Evolutionary conservation across 2,888 invertebrate species (phyloP).

Genomic region (Archips xylosteana): DNA sequence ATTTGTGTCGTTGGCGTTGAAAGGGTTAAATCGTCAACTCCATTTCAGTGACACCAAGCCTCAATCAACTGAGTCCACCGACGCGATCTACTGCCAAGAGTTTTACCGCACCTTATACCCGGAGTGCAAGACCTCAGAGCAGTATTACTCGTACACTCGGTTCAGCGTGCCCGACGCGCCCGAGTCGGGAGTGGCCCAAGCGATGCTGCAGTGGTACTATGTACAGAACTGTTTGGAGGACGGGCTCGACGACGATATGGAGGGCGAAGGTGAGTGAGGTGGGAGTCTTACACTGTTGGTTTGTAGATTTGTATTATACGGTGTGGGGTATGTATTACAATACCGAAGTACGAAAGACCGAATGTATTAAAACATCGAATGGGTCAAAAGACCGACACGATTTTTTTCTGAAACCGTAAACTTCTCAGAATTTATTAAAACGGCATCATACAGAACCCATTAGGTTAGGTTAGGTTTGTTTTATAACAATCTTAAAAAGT

Average conservation of each 20-base stretch:
- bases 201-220: slow-evolving; percentile 69
- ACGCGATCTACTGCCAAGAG: slow-evolving; percentile 63
- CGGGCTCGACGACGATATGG: slow-evolving; percentile 50
- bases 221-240: slow-evolving; percentile 64
- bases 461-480: no score
- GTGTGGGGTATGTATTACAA: no score
- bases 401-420: no score
- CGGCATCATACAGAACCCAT: no score
- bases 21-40: neutral
- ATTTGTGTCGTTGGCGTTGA: no score
- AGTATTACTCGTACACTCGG: slow-evolving; percentile 55
- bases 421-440: no score
- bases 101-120: slow-evolving; percentile 73
- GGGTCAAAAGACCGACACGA: no score
- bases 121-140: slow-evolving; percentile 51
- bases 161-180: slow-evolving; percentile 44
- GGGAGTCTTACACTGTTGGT: no score
- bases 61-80: slow-evolving; percentile 46
- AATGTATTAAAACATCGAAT: no score
- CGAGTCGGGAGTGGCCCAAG: slow-evolving; percentile 47
- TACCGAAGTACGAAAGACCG: no score
- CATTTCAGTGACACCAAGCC: slow-evolving; percentile 22
- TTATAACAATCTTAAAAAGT: no score
- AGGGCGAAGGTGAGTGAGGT: slow-evolving; percentile 55
- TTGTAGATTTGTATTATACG: no score